Conservation (phyloP, 2,888 invertebrate genomes). For the Dicycla oo region DNA sequence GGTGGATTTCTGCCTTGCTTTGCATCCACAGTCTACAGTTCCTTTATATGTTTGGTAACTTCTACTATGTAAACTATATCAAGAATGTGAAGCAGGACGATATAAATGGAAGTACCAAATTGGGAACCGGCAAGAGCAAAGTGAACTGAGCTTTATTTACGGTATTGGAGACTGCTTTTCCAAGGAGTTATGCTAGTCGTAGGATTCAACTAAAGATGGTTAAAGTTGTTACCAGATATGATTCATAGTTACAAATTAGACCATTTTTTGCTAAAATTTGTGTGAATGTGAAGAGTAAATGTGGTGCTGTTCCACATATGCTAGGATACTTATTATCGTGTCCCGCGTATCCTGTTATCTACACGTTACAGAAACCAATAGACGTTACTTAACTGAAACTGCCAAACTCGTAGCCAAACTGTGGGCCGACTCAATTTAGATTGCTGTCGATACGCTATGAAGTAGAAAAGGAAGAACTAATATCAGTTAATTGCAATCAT, state of each 20-base stretch:
- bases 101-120: conserved; percentile 25
- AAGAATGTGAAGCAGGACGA: conserved; percentile 4
- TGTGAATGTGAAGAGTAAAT: neutral
- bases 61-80: conserved; percentile 65
- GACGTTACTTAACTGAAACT: neutral
- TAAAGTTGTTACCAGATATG: conserved; percentile 14
- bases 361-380: neutral
- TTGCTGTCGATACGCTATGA: neutral
- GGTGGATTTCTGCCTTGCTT: conserved; percentile 52
- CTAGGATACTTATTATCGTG: neutral
- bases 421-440: no score
- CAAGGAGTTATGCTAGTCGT: conserved; percentile 15
- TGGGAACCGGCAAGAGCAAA: conserved; percentile 35
- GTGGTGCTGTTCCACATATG: neutral
- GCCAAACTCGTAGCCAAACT: neutral
- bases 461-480: neutral
- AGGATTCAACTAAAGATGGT: conserved; percentile 9
- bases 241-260: neutral
- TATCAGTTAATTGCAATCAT: no score
- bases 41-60: conserved; percentile 67
- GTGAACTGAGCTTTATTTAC: conserved; percentile 16
- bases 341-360: neutral
- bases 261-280: neutral
- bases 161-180: conserved; percentile 2
- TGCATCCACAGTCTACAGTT: conserved; percentile 51